Conservation (phyloP, 2,797 vertebrate species). For the Danio tinwini region DNA sequence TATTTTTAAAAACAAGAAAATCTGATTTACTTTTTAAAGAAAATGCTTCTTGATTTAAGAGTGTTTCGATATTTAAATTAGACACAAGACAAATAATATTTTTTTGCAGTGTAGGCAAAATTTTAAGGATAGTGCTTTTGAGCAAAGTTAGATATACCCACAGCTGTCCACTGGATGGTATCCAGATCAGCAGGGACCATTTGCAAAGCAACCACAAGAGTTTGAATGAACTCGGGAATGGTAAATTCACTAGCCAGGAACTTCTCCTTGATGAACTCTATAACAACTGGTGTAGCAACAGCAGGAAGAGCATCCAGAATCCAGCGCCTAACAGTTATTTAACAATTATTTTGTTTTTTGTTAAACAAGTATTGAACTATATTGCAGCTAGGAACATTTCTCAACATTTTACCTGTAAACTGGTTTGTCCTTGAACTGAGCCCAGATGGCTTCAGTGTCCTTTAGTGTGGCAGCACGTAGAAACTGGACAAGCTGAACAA, state of each 20-base stretch:
- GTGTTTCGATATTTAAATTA: too few species aligned
- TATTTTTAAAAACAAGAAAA: too few species aligned
- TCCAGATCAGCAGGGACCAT: conserved; percentile 76
- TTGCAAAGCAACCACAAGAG: conserved; percentile 75
- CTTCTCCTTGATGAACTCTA: conserved; percentile 82
- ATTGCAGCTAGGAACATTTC: background rate
- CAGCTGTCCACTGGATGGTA: conserved; percentile 70
- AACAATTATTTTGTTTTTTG: background rate
- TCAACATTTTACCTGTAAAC: conserved; percentile 76
- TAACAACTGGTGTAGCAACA: conserved; percentile 71
- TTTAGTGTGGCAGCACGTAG: conserved; percentile 76
- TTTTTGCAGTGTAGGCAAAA: conserved; percentile 50
- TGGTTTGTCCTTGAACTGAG: conserved; percentile 66
- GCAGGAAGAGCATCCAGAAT: conserved; percentile 79
- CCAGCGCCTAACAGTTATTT: conserved; percentile 71
- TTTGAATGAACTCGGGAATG: conserved; percentile 72
- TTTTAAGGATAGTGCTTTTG: conserved; percentile 45
- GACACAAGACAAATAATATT: too few species aligned
- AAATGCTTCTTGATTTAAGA: too few species aligned
- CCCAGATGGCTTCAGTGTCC: conserved; percentile 78
- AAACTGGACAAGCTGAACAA: conserved; percentile 81
- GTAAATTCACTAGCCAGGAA: conserved; percentile 73
- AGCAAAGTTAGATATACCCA: conserved; percentile 62
- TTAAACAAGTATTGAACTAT: background rate
- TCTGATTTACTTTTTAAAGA: too few species aligned